Percentiles rank a stretch among this genome's conserved stretches.
Evolutionary conservation across 2,113 vertebrate species (phyloP).

Genomic region (Megaceryle maxima): DNA sequence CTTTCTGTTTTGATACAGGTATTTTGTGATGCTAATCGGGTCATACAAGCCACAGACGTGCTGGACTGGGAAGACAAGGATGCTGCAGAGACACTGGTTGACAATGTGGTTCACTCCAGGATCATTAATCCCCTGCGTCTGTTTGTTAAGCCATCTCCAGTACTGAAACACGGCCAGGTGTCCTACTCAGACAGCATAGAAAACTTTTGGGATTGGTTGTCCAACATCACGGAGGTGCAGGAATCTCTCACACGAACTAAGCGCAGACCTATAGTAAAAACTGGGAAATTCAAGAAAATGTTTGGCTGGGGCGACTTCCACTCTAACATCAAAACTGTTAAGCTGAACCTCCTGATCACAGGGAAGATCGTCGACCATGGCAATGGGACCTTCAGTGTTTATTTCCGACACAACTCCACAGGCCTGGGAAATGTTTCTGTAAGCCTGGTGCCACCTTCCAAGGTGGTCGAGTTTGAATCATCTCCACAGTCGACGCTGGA

Average conservation of each 20-base stretch:
- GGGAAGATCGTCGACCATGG: slow-evolving; percentile 99
- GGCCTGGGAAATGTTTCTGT: slow-evolving; percentile 96
- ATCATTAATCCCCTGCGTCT: slow-evolving; percentile 90
- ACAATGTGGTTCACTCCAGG: slow-evolving; percentile 82
- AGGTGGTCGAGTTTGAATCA: slow-evolving; percentile 95
- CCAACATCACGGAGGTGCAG: slow-evolving; percentile 92
- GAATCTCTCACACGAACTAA: slow-evolving; percentile 93
- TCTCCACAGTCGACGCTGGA: slow-evolving; percentile 92
- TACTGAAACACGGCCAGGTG: slow-evolving; percentile 84
- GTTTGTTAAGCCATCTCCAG: slow-evolving; percentile 88
- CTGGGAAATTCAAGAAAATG: slow-evolving; percentile 99
- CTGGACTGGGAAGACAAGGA: slow-evolving; percentile 89
- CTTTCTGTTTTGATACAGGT: slow-evolving; percentile 77
- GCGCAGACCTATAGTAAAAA: slow-evolving; percentile 97
- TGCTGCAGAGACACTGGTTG: slow-evolving; percentile 80
- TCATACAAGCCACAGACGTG: slow-evolving; percentile 75
- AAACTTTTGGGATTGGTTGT: slow-evolving; percentile 97
- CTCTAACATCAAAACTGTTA: slow-evolving; percentile 99
- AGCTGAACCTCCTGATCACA: slow-evolving; percentile 97
- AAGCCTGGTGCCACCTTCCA: slow-evolving; percentile 96
- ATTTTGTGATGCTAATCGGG: slow-evolving; percentile 79
- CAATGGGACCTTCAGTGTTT: slow-evolving; percentile 98
- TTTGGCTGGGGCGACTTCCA: slow-evolving; percentile 99
- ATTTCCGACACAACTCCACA: slow-evolving; percentile 98
- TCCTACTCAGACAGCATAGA: slow-evolving; percentile 89